These are phyloP conservation scores for Eulemur albifrons DNA, from an alignment of 2,797 vertebrate species.

Conservation along the genomic window DNA sequence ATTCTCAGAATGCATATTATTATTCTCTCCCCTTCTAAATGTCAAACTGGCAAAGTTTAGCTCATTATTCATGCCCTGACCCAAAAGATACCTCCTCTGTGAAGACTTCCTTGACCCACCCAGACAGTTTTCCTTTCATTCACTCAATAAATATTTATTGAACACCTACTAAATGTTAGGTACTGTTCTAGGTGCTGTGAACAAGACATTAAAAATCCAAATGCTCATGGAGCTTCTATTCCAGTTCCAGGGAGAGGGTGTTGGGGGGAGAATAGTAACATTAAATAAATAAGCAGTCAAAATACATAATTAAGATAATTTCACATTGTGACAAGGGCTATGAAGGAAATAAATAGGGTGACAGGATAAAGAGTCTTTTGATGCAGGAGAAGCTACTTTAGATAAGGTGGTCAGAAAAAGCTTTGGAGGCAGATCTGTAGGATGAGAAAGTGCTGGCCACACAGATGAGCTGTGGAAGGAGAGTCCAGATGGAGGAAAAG, in stretches of 20 bases:
- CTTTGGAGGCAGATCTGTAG: neutral
- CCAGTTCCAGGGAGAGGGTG: neutral
- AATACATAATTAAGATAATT: neutral
- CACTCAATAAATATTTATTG: neutral
- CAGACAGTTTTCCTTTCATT: neutral
- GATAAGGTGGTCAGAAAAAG: neutral
- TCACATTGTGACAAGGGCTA: neutral
- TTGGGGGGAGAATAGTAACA: neutral
- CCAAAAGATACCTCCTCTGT: neutral
- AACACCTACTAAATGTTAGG: neutral
- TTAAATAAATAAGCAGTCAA: neutral
- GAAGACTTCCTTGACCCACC: neutral
- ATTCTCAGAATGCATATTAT: neutral
- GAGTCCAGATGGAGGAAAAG: neutral
- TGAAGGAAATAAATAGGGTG: neutral
- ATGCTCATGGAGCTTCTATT: neutral
- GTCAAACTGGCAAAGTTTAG: neutral
- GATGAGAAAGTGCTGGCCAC: neutral
- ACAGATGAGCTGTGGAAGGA: neutral
- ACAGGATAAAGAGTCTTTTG: neutral
- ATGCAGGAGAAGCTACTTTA: neutral
- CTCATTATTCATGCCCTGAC: neutral
- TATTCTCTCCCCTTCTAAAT: neutral
- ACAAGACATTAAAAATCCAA: neutral
- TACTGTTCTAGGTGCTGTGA: neutral